A percentile compares a stretch with the other conserved stretches of the same genome.
phyloP scores from a whole-genome alignment of 2,888 invertebrate genomes.

The Eupithecia pulchellata region DNA sequence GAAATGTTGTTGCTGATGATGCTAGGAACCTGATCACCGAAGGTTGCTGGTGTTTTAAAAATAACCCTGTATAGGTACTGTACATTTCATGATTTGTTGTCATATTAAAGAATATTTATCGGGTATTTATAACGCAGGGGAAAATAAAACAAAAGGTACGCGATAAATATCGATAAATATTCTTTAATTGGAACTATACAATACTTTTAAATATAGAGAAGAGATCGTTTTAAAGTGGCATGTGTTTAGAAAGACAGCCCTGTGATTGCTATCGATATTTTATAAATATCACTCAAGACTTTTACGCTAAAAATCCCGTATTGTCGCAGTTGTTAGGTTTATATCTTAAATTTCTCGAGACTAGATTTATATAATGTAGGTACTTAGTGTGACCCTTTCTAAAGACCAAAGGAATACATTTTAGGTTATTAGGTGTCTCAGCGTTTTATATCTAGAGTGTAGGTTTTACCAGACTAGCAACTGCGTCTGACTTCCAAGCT shows the following conservation, averaged over 20 bases:
- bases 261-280: background rate
- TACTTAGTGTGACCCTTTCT: background rate
- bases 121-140: too few relatives aligned
- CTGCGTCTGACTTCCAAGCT: slow-evolving; percentile 37
- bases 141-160: too few relatives aligned
- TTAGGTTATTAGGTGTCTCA: background rate
- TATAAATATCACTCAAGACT: background rate
- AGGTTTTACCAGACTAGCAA: slow-evolving; percentile 7
- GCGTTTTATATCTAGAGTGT: background rate
- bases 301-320: slow-evolving; percentile 17
- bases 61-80: too few relatives aligned
- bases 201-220: too few relatives aligned
- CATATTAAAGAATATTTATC: too few relatives aligned
- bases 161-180: too few relatives aligned
- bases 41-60: too few relatives aligned
- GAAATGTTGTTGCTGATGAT: too few relatives aligned
- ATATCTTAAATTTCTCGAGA: too few relatives aligned
- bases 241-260: background rate
- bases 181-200: too few relatives aligned
- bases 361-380: background rate
- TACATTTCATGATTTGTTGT: too few relatives aligned
- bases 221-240: background rate
- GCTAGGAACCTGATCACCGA: too few relatives aligned
- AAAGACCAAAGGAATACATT: background rate
- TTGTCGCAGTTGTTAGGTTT: slow-evolving; percentile 26